Conservation (phyloP, 2,888 invertebrate species). For the Euzetes globulus region DNA sequence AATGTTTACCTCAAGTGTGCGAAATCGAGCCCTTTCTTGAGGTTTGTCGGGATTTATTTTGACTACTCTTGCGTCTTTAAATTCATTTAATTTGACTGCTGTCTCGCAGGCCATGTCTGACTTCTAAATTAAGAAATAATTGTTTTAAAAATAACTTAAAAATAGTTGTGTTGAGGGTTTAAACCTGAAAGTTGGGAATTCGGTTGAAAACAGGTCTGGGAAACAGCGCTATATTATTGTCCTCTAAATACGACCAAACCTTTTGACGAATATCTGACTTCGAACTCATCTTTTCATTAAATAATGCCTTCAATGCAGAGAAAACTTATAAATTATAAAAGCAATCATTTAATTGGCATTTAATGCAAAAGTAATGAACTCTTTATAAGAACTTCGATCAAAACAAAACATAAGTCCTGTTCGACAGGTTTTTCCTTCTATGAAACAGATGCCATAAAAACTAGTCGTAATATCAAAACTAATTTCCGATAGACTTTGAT, state of each 20-base stretch:
- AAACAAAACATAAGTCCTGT: background rate
- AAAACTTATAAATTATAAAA: background rate
- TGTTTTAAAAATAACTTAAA: background rate
- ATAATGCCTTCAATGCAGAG: background rate
- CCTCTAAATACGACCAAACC: slow-evolving; percentile 7
- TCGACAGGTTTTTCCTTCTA: background rate
- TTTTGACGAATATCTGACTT: background rate
- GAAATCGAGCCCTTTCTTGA: background rate
- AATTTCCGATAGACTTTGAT: background rate
- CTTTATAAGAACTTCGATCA: background rate
- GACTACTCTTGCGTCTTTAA: background rate
- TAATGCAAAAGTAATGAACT: background rate
- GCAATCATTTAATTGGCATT: background rate
- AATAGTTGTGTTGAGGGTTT: background rate
- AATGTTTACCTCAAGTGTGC: background rate
- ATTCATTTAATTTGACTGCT: background rate
- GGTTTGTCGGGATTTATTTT: slow-evolving; percentile 10
- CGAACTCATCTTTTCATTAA: background rate
- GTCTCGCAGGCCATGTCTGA: background rate
- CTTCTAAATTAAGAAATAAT: background rate
- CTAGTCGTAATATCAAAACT: background rate
- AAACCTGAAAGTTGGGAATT: background rate
- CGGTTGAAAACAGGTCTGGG: slow-evolving; percentile 4
- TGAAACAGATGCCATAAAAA: background rate
- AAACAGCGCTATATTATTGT: background rate